phyloP scores from a whole-genome alignment of 2,113 vertebrate genomes.

The Atrichornis clamosus region DNA sequence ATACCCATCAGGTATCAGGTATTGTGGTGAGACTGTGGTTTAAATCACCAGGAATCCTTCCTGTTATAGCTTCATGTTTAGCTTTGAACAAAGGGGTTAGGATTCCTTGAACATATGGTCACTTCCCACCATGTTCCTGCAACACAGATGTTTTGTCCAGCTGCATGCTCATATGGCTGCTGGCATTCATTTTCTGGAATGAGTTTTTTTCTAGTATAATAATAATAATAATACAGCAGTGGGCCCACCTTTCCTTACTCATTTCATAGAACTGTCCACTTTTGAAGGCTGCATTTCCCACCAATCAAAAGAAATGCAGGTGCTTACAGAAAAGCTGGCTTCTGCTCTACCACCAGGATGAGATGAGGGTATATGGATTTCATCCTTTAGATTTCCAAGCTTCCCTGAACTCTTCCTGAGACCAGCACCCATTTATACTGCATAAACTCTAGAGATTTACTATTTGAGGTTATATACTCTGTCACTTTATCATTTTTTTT shows the following conservation, averaged over 20 bases:
- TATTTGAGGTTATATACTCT: background rate
- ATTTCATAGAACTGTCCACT: background rate
- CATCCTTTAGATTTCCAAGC: background rate
- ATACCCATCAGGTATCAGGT: background rate
- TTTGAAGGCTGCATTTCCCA: background rate
- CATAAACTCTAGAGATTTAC: background rate
- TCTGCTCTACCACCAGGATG: background rate
- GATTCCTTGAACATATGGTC: background rate
- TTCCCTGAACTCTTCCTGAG: background rate
- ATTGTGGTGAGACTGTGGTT: background rate
- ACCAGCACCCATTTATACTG: background rate
- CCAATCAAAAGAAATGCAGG: background rate
- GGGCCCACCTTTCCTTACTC: background rate
- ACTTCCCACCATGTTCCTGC: background rate
- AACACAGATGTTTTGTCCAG: conserved; percentile 19
- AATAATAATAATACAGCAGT: background rate
- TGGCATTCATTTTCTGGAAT: background rate
- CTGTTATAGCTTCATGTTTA: background rate
- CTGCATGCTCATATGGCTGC: background rate
- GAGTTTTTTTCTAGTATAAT: background rate
- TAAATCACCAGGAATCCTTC: background rate
- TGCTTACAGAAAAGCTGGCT: background rate
- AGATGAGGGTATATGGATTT: background rate
- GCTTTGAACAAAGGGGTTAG: background rate
- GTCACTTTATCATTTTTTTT: background rate